Evolutionary conservation across 2,797 vertebrate genomes (phyloP).

Genomic region (Amphiprion clarkii): DNA sequence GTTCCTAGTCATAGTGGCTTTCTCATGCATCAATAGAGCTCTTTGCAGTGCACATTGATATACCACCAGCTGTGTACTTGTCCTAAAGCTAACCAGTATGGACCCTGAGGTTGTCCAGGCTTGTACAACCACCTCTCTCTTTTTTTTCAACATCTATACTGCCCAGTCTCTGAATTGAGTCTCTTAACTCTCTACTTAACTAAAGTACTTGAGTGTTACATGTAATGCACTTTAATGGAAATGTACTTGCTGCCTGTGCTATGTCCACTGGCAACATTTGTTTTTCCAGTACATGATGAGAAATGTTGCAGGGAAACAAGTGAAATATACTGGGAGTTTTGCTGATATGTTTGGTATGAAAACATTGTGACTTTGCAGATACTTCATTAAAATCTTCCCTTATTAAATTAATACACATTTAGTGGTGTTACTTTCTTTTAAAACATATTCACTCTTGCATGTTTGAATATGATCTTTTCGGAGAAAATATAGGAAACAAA

Average conservation of each 20-base stretch:
- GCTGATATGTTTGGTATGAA: too few species aligned
- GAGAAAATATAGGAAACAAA: neutral
- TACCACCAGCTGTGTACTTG: constrained; percentile 10
- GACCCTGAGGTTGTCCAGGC: neutral
- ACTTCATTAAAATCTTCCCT: neutral
- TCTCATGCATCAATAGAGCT: constrained; percentile 8
- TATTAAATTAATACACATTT: neutral
- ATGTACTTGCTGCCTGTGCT: neutral
- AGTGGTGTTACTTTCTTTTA: neutral
- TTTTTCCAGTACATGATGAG: neutral
- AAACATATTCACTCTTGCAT: neutral
- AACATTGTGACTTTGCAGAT: neutral
- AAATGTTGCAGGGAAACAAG: neutral
- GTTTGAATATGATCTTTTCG: neutral
- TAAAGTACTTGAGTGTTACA: too few species aligned
- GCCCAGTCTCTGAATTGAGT: neutral
- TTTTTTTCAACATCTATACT: neutral
- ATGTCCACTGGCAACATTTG: neutral
- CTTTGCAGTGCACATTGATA: constrained; percentile 12
- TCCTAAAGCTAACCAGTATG: neutral
- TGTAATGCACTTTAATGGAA: neutral
- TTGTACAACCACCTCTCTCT: constrained; percentile 1
- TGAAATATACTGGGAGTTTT: neutral
- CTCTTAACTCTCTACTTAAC: neutral
- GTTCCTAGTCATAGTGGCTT: constrained; percentile 11